A percentile compares a stretch with the other conserved stretches of the same genome.
phyloP scores from a whole-genome alignment of 2,888 invertebrate genomes.

The Ophioninae sp. region DNA sequence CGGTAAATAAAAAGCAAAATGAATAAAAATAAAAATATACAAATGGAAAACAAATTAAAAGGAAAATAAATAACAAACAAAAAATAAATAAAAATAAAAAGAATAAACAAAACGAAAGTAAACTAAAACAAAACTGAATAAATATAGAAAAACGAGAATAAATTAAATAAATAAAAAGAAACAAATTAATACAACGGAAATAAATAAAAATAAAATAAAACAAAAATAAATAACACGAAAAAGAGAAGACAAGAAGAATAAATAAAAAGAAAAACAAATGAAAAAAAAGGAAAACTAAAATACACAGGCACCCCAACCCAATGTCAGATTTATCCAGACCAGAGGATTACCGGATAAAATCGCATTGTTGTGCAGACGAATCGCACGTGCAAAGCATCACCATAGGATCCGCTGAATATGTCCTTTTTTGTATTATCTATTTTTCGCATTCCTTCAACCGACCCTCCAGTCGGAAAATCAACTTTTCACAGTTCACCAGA shows the following conservation, averaged over 20 bases:
- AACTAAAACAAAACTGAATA: too few relatives aligned
- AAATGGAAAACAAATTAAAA: too few relatives aligned
- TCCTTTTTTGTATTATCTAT: too few relatives aligned
- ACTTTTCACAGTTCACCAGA: slow-evolving; percentile 10
- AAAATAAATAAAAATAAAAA: too few relatives aligned
- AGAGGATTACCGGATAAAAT: slow-evolving; percentile 46
- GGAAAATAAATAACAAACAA: too few relatives aligned
- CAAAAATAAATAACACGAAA: too few relatives aligned
- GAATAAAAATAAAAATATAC: too few relatives aligned
- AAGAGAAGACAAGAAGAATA: too few relatives aligned
- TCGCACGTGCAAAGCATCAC: slow-evolving; percentile 37
- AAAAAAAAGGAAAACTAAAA: neutral
- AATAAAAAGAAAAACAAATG: neutral
- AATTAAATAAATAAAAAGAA: neutral
- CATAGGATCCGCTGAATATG: neutral
- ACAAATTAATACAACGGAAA: too few relatives aligned
- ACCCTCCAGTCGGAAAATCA: slow-evolving; percentile 24
- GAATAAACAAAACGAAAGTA: too few relatives aligned
- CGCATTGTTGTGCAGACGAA: slow-evolving; percentile 31
- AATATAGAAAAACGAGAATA: slow-evolving; percentile 40
- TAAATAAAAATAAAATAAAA: too few relatives aligned
- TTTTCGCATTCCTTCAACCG: neutral
- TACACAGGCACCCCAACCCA: neutral
- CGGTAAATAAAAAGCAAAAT: too few relatives aligned
- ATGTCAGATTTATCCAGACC: slow-evolving; percentile 38